Conservation (phyloP, 2,113 vertebrate species). For the Pteronura brasiliensis region DNA sequence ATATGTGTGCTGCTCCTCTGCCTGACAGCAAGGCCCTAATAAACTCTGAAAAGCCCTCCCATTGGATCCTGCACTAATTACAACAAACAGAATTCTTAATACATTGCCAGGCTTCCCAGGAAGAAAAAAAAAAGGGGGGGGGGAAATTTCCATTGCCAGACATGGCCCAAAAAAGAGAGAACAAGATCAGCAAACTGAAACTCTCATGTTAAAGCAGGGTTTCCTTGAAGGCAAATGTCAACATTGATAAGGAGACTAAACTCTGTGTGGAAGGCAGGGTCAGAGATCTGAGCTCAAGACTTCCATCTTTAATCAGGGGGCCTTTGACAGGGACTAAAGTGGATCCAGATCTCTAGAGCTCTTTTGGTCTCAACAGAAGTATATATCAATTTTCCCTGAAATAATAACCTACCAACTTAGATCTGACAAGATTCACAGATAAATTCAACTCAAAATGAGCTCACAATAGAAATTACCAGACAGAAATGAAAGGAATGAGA, state of each 20-base stretch:
- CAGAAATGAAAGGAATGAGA: background rate
- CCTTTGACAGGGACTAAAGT: background rate
- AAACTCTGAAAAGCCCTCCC: background rate
- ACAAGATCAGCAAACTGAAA: background rate
- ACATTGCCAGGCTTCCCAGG: background rate
- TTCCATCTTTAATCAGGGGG: background rate
- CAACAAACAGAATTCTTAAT: conserved; percentile 33
- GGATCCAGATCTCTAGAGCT: background rate
- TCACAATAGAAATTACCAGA: background rate
- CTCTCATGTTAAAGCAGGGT: background rate
- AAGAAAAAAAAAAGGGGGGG: background rate
- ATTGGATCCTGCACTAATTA: background rate
- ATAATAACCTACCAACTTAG: background rate
- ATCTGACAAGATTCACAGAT: background rate
- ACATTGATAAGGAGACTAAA: background rate
- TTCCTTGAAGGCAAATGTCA: background rate
- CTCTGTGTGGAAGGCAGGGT: background rate
- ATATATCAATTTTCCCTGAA: background rate
- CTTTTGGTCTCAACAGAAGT: background rate
- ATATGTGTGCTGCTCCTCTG: background rate
- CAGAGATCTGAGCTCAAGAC: background rate
- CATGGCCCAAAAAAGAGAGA: background rate
- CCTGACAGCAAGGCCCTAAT: background rate
- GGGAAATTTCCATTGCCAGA: background rate
- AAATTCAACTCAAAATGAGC: conserved; percentile 6